Conservation (phyloP, 64 coral and sea anemone species). For the Anthopleura sola region DNA sequence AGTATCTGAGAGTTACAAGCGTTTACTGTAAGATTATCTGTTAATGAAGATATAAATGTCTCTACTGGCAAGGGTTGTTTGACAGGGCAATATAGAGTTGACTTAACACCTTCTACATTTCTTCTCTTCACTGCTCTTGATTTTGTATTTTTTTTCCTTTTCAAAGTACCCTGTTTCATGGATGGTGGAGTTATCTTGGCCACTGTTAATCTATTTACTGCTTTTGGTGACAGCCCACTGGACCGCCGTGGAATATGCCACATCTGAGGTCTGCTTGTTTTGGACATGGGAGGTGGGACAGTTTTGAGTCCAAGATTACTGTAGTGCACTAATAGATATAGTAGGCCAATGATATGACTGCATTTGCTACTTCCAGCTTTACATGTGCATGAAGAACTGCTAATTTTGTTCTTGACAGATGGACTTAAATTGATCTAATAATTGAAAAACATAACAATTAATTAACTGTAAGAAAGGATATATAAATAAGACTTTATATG, state of each 20-base stretch:
- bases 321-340: slow-evolving; percentile 12
- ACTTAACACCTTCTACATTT: slow-evolving; percentile 47
- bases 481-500: too few species aligned
- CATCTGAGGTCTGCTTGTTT: slow-evolving; percentile 16
- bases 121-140: slow-evolving; percentile 19
- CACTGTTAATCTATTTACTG: slow-evolving; percentile 14
- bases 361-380: too few species aligned
- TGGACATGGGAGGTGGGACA: slow-evolving; percentile 3
- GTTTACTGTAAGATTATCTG: not conserved
- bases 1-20: not conserved
- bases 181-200: slow-evolving; percentile 42
- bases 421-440: too few species aligned
- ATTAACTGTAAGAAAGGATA: too few species aligned
- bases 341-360: too few species aligned
- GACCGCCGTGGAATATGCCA: slow-evolving; percentile 5
- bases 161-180: not conserved
- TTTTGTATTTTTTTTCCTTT: not conserved
- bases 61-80: slow-evolving; percentile 6
- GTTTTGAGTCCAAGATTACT: not conserved
- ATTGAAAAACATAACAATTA: too few species aligned
- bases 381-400: too few species aligned
- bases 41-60: not conserved
- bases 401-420: too few species aligned
- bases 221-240: not conserved
- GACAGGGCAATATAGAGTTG: slow-evolving; percentile 45